phyloP scores from a whole-genome alignment of 1,140 invertebrate species.

The Cyclina sinensis region DNA sequence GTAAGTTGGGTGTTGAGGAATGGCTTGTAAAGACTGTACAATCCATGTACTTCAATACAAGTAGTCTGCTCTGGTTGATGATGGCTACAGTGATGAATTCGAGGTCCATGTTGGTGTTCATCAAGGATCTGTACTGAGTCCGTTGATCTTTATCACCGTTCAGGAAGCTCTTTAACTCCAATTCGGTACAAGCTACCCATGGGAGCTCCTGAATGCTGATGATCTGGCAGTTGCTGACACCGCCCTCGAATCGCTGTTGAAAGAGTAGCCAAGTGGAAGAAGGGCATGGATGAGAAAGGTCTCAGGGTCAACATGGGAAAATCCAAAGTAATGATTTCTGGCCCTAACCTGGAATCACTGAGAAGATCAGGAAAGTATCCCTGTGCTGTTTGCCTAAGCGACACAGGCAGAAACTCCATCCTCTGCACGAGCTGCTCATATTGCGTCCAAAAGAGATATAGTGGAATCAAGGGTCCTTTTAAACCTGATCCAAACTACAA shows the following conservation, averaged over 20 bases:
- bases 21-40: not conserved
- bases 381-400: constrained; percentile 1
- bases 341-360: not conserved
- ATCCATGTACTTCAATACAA: constrained; percentile 19
- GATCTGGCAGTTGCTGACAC: not conserved
- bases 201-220: constrained; percentile 25
- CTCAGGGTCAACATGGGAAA: constrained; percentile 32
- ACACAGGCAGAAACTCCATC: not conserved
- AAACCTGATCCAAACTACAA: not conserved
- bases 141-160: not conserved
- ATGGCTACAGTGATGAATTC: not conserved
- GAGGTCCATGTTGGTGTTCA: constrained; percentile 23
- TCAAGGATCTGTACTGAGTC: constrained; percentile 39
- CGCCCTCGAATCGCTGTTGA: not conserved
- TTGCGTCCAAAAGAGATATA: too few relatives aligned
- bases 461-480: not conserved
- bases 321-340: constrained; percentile 11
- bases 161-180: not conserved
- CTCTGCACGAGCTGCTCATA: not conserved
- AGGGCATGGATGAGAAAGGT: constrained; percentile 17
- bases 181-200: not conserved
- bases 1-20: constrained; percentile 6
- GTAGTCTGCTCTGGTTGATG: not conserved
- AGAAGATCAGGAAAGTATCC: too few relatives aligned
- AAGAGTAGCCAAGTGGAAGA: constrained; percentile 3